Base-by-base conservation (phyloP, 2,888 invertebrate species). In the Plagodis pulveraria region DNA sequence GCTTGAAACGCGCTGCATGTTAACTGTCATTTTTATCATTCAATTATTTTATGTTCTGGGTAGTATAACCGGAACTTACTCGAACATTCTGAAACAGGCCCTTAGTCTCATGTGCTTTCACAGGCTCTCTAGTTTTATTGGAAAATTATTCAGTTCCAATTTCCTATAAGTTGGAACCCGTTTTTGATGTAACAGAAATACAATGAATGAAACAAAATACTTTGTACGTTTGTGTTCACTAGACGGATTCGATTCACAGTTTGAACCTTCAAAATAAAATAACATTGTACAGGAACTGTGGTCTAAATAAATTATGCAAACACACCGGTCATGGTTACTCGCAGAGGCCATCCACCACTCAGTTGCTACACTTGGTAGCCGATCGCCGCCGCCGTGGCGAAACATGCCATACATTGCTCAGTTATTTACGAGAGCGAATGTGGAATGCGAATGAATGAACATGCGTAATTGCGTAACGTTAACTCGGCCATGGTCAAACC, bases 401-500 rank as follows among this genome's bases (percentile, higher is more conserved):
- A 50, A 62, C 54, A 61, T 53, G 45, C 43, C 49, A 49, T 47
- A 56, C 61, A 52, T 61, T 62, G 51, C 41, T 60, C 59, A 54
- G 66, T 65, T 62, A 65, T 69, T 52, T 71, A 65, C 65, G 66
- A 54, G 57, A 67, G 63, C 60, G 69, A 71, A 69, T 66, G 69
- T 63, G 54, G 53, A 68, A 64, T 62, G 46, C 36, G 66, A 70
- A 72, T 76, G 76, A 74, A 78, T 66, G 73, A 64, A 69, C 63
- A 63, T 58, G 67, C 68, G 71, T 67, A 69, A 61, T 70, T 58
- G 67, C 68, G 71, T 67, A 69, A 61, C 70, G 62, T 48, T 66
- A 74, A 69, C 69, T 74, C 71, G 76, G 78, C 71, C 78, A 78
- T 66, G 78, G 78, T 49, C 74, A 65, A 57, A 54, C 66, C 63